Conservation (phyloP, 2,888 invertebrate genomes). For the Heliconius ismenius region DNA sequence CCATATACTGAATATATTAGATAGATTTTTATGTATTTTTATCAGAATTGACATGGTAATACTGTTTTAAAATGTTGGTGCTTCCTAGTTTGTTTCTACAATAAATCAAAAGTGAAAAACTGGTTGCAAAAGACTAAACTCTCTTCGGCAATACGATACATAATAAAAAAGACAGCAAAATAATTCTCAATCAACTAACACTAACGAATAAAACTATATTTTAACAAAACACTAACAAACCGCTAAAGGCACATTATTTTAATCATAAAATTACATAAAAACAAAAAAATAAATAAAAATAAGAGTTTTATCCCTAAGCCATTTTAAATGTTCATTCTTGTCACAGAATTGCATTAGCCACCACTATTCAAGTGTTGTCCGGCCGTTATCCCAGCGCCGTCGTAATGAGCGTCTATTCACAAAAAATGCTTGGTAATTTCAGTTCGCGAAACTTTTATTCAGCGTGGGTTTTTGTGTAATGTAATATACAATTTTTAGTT, state of each 20-base stretch:
- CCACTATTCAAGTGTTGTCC: slow-evolving; percentile 8
- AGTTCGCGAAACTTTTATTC: slow-evolving; percentile 4
- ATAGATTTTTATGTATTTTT: not conserved
- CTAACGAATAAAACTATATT: no score
- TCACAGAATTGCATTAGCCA: slow-evolving; percentile 5
- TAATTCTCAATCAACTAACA: no score
- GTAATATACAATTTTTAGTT: not conserved
- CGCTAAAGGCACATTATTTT: no score
- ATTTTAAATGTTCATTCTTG: slow-evolving; percentile 9
- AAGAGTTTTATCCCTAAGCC: no score
- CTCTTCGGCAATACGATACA: no score
- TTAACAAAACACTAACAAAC: no score
- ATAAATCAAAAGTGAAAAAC: not conserved
- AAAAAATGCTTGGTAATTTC: slow-evolving; percentile 8
- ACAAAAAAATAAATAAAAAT: no score
- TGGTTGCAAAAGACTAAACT: no score
- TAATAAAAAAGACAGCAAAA: no score
- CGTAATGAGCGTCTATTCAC: slow-evolving; percentile 25
- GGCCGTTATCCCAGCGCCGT: slow-evolving; percentile 12
- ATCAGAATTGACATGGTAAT: not conserved
- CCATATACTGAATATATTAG: not conserved
- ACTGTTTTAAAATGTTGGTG: not conserved
- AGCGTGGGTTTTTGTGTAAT: not conserved
- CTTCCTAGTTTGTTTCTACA: not conserved
- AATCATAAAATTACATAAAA: no score